Evolutionary conservation across 1,140 invertebrate species (phyloP).

Genomic region (Spodoptera litura): DNA sequence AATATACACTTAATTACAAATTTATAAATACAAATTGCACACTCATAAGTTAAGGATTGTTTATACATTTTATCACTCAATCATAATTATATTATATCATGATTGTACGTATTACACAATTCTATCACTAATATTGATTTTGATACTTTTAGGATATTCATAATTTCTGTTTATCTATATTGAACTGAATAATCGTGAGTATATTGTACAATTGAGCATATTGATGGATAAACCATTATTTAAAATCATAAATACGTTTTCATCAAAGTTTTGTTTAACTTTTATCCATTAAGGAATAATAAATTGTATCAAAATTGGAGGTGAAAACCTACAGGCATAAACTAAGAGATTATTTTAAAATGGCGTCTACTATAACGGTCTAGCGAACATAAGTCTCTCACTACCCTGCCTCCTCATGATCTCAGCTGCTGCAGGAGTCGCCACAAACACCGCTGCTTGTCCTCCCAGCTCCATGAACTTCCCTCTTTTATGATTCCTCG

Average conservation of each 20-base stretch:
- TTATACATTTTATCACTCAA: constrained; percentile 21
- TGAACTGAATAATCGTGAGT: neutral
- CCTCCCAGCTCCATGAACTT: constrained; percentile 80
- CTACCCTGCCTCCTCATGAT: constrained; percentile 81
- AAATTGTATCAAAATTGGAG: neutral
- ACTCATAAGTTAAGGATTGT: constrained; percentile 38
- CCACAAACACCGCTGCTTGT: constrained; percentile 78
- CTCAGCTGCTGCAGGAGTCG: constrained; percentile 78
- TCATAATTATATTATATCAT: neutral
- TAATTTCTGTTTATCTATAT: neutral
- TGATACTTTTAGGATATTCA: neutral
- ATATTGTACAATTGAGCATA: neutral
- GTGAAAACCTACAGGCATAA: neutral
- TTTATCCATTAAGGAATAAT: neutral
- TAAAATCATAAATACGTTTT: neutral
- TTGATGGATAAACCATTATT: neutral
- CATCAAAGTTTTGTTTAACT: too few relatives aligned
- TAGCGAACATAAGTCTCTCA: constrained; percentile 77
- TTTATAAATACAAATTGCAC: constrained; percentile 44
- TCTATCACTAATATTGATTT: neutral
- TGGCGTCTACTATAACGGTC: constrained; percentile 71
- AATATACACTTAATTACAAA: constrained; percentile 37
- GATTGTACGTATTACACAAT: neutral
- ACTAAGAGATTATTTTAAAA: neutral
- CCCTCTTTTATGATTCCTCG: constrained; percentile 65